Percentiles rank a stretch among this genome's conserved stretches.
These are phyloP conservation scores for Nylanderia fulva DNA, from an alignment of 1,140 invertebrate species.

Conservation along the genomic window DNA sequence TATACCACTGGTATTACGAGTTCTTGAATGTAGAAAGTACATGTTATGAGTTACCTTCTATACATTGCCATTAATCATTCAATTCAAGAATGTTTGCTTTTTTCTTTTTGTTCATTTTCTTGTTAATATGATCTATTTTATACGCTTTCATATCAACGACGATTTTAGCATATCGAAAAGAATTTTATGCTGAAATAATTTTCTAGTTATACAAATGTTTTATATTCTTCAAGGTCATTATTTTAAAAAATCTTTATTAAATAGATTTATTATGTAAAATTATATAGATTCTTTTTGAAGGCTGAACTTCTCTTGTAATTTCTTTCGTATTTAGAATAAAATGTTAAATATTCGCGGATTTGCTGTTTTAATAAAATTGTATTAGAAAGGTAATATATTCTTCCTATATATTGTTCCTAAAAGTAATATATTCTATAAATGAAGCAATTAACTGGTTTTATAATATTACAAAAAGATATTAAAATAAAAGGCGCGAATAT, in stretches of 20 bases:
- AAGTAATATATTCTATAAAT: background rate
- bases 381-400: background rate
- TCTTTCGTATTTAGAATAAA: background rate
- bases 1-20: constrained; percentile 82
- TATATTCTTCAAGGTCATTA: background rate
- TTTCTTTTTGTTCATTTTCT: background rate
- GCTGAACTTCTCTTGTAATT: background rate
- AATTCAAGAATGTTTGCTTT: background rate
- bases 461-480: background rate
- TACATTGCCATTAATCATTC: constrained; percentile 38
- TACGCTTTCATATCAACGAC: background rate
- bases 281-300: background rate
- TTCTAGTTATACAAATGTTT: constrained; percentile 2
- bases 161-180: constrained; percentile 9
- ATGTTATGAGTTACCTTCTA: constrained; percentile 40
- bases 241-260: background rate
- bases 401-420: constrained; percentile 9
- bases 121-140: constrained; percentile 20
- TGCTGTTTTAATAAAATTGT: background rate
- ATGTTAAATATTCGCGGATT: background rate
- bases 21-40: constrained; percentile 67
- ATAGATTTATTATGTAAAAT: background rate
- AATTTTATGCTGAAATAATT: background rate
- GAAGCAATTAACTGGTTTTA: background rate
- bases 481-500: background rate